Evolutionary conservation across 1,140 invertebrate genomes (phyloP), one percentile per base, ranked within the genome.

Genomic region (Rhyzopertha dominica): DNA sequence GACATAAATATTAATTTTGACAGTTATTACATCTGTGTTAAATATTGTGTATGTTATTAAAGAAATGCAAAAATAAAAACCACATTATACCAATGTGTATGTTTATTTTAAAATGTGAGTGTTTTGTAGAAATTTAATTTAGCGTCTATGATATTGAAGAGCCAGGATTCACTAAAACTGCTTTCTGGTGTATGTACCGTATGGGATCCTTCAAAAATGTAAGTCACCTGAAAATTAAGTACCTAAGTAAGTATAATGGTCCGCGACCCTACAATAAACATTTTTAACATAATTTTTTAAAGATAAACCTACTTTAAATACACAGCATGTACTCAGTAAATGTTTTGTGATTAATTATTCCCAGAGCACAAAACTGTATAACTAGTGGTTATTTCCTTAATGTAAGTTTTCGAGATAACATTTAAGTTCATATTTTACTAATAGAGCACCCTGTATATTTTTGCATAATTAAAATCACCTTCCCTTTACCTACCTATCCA

Each of bases 41-140:
- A 22, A 19, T 8, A 23, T 18, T 37, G 8, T 20, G 17, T 37
- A 19, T 13, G 9, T 7, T 17, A 30, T 31, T 31, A 30, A 32
- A 19, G 25, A 38, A 38, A 38, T 22, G 7, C 14, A 8, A 5
- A 8, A 8, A 10, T 9, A 32, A 35, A 12, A 12, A 2, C 17
- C 10, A 3, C 2, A 35, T 1, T 10, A 8, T 9, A 16, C 17
- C 32, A 12, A 10, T 3, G 32, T 24, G 13, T 14, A 12, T n/a
- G 16, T 2, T 40, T 29, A 26, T 43, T 43, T 49, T 28, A 53
- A 32, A 50, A 54, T 43, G 25, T 39, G 4, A 54, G 19, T 10
- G 45, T 51, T 40, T 44, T 49, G 20, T 46, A 52, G 17, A 55
- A 52, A n/a, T 42, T 48, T 16, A 55, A 29, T 55, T 55, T 55